Percentiles rank a stretch among this genome's conserved stretches.
phyloP scores from a whole-genome alignment of 2,888 invertebrate species.

The Drosophila robusta region DNA sequence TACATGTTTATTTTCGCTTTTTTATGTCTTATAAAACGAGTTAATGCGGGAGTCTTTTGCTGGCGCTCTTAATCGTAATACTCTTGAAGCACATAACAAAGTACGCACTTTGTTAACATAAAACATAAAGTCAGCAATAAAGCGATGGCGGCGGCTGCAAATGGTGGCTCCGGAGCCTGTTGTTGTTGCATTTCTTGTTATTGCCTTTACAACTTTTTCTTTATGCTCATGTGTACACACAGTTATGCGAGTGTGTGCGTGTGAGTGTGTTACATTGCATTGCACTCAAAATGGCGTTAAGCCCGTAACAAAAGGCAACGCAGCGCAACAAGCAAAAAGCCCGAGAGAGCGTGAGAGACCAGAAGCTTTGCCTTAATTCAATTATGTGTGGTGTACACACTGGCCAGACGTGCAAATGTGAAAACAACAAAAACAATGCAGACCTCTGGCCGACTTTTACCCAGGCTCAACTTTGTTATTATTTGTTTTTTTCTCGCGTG shows the following conservation, averaged over 20 bases:
- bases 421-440: conserved; percentile 29
- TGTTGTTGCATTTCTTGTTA: conserved; percentile 19
- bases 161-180: conserved; percentile 24
- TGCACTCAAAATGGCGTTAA: conserved; percentile 64
- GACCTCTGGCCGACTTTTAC: conserved; percentile 8
- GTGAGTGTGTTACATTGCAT: conserved; percentile 43
- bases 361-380: conserved; percentile 61
- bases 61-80: conserved; percentile 26
- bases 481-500: conserved; percentile 16
- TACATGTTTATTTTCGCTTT: conserved; percentile 1
- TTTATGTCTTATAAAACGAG: conserved; percentile 31
- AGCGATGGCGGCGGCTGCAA: conserved; percentile 48
- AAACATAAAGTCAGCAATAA: conserved; percentile 64
- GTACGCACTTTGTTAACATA: conserved; percentile 70
- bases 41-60: conserved; percentile 4
- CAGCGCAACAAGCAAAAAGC: conserved; percentile 27
- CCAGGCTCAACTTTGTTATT: conserved; percentile 27
- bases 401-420: conserved; percentile 51
- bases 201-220: conserved; percentile 33
- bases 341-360: conserved; percentile 25
- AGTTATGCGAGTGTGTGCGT: conserved; percentile 12
- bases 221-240: conserved; percentile 28
- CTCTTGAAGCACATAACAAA: conserved; percentile 49
- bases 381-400: conserved; percentile 64
- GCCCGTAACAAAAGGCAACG: conserved; percentile 51